phyloP scores from a whole-genome alignment of 53 echinoderm and acorn worm genomes.

The Patiria pectinifera region DNA sequence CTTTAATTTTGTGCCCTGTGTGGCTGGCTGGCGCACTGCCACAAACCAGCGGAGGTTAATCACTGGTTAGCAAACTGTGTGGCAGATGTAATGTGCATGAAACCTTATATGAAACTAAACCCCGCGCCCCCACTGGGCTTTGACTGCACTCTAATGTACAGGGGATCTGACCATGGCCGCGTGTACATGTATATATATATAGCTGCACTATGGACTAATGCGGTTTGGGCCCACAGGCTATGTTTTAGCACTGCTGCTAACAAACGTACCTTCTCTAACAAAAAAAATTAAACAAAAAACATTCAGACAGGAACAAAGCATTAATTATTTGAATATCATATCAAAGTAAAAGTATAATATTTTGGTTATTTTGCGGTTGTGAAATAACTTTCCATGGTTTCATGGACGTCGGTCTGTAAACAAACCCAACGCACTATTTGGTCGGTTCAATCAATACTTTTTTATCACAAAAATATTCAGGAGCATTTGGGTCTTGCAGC shows the following conservation, averaged over 20 bases:
- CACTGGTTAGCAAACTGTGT: conserved; percentile 39
- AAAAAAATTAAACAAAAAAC: neutral
- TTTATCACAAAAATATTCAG: neutral
- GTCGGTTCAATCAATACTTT: too few species aligned
- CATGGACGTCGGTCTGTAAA: too few species aligned
- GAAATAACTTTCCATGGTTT: too few species aligned
- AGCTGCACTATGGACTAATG: neutral
- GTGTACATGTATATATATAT: neutral
- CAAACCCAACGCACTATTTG: too few species aligned
- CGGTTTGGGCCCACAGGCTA: neutral
- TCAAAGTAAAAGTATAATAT: too few species aligned
- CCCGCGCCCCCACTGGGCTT: conserved; percentile 41
- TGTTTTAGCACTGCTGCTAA: neutral
- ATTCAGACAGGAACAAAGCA: neutral
- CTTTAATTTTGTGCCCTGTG: neutral
- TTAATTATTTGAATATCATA: neutral
- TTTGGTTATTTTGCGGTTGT: too few species aligned
- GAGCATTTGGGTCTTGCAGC: neutral
- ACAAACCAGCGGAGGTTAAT: conserved; percentile 25
- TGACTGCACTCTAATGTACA: conserved; percentile 32
- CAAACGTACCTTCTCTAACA: neutral
- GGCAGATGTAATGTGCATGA: conserved; percentile 44
- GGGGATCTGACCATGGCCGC: conserved; percentile 18
- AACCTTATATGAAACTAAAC: conserved; percentile 36
- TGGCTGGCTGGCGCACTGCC: neutral